Percentiles rank a stretch among this genome's conserved stretches.
These are phyloP conservation scores for Amyelois transitella DNA, from an alignment of 1,140 invertebrate species.

Conservation along the genomic window DNA sequence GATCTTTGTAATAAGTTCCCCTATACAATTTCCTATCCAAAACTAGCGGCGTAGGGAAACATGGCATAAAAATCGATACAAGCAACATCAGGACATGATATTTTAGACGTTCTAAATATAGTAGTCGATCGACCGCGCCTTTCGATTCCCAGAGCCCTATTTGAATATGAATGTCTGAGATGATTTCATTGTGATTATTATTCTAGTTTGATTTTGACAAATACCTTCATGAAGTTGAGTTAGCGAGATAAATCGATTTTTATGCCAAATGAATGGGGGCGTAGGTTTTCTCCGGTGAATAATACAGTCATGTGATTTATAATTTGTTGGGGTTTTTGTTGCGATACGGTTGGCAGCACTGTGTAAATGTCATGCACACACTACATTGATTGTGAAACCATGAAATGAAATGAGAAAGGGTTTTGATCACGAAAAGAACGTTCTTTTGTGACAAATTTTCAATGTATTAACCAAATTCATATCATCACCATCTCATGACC, in stretches of 20 bases:
- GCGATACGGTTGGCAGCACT: slow-evolving; percentile 8
- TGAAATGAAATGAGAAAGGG: neutral
- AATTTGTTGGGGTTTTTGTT: neutral
- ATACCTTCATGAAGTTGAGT: no score
- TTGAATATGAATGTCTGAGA: neutral
- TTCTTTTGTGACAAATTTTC: neutral
- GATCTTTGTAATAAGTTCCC: slow-evolving; percentile 22
- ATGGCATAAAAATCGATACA: neutral
- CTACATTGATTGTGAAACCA: neutral
- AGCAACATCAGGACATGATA: slow-evolving; percentile 31
- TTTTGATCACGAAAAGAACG: no score
- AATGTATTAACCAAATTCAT: neutral
- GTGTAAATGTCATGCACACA: neutral
- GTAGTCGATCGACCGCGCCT: slow-evolving; percentile 48
- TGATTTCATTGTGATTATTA: no score
- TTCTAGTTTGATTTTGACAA: no score
- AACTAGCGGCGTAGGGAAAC: neutral
- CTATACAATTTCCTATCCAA: neutral
- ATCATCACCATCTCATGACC: neutral
- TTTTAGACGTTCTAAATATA: slow-evolving; percentile 70
- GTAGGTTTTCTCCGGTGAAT: neutral
- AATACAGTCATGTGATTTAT: slow-evolving; percentile 10
- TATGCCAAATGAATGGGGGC: neutral
- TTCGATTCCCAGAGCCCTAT: slow-evolving; percentile 16
- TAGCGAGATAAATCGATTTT: no score